These are phyloP conservation scores for Scortum barcoo DNA, from an alignment of 2,113 vertebrate genomes.

Conservation along the genomic window DNA sequence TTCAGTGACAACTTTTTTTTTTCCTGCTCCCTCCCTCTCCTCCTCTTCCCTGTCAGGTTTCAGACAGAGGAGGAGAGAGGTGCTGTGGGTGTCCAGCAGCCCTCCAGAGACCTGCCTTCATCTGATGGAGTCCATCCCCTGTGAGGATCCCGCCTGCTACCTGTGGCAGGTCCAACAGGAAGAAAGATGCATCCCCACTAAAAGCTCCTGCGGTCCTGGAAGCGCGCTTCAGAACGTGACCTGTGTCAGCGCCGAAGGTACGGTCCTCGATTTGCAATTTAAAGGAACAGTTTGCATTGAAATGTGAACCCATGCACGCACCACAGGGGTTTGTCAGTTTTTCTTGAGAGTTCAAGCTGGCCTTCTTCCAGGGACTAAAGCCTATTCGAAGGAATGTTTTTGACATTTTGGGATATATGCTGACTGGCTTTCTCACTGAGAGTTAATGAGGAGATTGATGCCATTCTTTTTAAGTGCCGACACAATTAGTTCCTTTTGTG, in stretches of 20 bases:
- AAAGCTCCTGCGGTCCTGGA: constrained; percentile 89
- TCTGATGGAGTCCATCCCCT: constrained; percentile 90
- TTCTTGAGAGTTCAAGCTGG: not conserved
- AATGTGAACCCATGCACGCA: constrained; percentile 6
- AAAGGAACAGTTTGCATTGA: not conserved
- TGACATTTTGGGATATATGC: not conserved
- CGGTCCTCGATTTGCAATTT: not conserved
- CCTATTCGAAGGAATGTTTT: not conserved
- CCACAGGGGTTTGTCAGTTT: not conserved
- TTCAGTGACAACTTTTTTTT: constrained; percentile 6
- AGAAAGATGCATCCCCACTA: constrained; percentile 83
- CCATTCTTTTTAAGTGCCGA: not conserved
- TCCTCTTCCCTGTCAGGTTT: constrained; percentile 85
- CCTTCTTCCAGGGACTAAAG: not conserved
- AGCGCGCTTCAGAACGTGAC: constrained; percentile 81
- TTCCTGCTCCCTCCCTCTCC: not conserved
- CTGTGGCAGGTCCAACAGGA: constrained; percentile 85
- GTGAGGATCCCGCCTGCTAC: constrained; percentile 90
- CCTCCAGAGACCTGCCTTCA: constrained; percentile 86
- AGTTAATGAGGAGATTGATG: not conserved
- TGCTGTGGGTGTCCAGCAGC: constrained; percentile 83
- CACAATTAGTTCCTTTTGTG: not conserved
- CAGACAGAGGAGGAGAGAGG: constrained; percentile 87
- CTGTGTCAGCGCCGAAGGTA: constrained; percentile 89
- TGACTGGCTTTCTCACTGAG: not conserved